These are phyloP conservation scores for Bubo bubo DNA, from an alignment of 2,113 vertebrate species.

Conservation along the genomic window DNA sequence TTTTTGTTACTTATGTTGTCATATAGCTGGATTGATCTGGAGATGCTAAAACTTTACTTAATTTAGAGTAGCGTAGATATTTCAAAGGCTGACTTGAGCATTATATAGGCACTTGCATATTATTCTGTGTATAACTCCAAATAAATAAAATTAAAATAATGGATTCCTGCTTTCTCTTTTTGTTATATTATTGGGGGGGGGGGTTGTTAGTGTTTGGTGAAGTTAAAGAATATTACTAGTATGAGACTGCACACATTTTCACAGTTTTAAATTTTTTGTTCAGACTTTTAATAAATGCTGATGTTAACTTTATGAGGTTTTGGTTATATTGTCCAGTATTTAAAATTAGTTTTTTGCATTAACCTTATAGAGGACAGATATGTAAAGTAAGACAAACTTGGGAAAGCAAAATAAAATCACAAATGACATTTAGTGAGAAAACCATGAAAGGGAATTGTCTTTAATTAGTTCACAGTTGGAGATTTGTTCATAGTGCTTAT, in stretches of 20 bases:
- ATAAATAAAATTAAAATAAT: background rate
- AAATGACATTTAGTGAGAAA: slow-evolving; percentile 77
- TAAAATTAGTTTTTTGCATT: slow-evolving; percentile 57
- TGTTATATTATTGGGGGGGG: background rate
- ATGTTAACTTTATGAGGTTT: background rate
- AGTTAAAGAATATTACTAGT: background rate
- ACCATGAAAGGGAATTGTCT: slow-evolving; percentile 83
- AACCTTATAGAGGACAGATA: slow-evolving; percentile 44
- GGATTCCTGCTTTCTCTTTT: background rate
- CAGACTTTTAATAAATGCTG: background rate
- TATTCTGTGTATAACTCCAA: background rate
- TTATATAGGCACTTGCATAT: background rate
- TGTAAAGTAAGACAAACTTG: slow-evolving; percentile 69
- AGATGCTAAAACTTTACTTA: background rate
- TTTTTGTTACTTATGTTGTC: background rate
- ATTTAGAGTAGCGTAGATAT: background rate
- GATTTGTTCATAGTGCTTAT: slow-evolving; percentile 80
- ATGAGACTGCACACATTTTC: background rate
- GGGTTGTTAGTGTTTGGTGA: background rate
- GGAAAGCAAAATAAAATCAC: slow-evolving; percentile 81
- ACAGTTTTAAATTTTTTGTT: background rate
- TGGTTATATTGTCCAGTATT: background rate
- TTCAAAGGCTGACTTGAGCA: background rate
- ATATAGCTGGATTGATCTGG: background rate
- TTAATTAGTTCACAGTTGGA: slow-evolving; percentile 87